Base-by-base conservation (phyloP, 2,113 vertebrate genomes). In the Mastomys natalensis region DNA sequence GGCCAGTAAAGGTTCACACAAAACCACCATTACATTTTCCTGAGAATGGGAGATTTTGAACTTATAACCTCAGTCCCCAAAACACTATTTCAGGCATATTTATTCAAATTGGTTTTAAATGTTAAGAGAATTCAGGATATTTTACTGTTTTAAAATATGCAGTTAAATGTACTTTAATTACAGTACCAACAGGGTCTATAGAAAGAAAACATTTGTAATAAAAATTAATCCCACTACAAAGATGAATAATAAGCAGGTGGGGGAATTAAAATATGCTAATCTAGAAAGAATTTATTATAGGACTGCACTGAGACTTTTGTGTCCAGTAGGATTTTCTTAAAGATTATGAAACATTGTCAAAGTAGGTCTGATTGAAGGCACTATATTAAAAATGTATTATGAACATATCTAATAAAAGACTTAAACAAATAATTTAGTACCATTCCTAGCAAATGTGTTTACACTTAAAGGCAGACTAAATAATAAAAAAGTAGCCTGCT, bases 391-490 rank as follows among this genome's bases (percentile, higher is more conserved):
- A 91, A 81, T 80, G 60, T 93, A n/a, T 97, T 92, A 66, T 97
- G 51, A 96, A 87, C 3, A 40, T 93, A 37, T 48, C 84, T 95
- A 81, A 85, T 92, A 97, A 96, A 97, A 97, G 98, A 94, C 98
- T 96, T 94, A 94, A 87, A 62, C 95, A 37, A 82, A 40, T 53
- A 48, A 76, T 43, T 93, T 98, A 96, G 96, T 96, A 72, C 16
- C 78, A 94, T 98, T 98, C 62, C 72, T 97, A 95, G 91, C 62
- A 95, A 94, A 91, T 95, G 96, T 86, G 31, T 96, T 96, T 93
- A 96, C 80, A 91, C 96, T 37, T 96, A 73, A 93, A 97, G 74
- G 97, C 97, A 98, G 95, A 90, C 66, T 98, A 97, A 98, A 97
- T 87, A 98, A 96, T 7, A 96, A 53, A 87, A 92, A 98, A 64